Conservation (phyloP, 2,888 invertebrate genomes). For the Ectropis crepuscularia region DNA sequence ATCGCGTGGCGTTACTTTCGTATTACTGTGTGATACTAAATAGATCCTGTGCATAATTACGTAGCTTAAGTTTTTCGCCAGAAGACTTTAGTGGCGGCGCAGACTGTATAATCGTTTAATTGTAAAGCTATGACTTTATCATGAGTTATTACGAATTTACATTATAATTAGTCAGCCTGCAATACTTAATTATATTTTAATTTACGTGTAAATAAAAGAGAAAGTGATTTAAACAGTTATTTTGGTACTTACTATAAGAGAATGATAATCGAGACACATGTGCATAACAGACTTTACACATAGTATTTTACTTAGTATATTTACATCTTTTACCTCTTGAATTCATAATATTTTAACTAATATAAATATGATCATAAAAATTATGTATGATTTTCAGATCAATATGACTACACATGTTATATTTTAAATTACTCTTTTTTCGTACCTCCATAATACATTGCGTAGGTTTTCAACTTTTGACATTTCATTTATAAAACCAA, state of each 20-base stretch:
- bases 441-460: too few relatives aligned
- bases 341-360: background rate
- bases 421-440: too few relatives aligned
- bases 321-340: background rate
- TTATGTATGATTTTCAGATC: too few relatives aligned
- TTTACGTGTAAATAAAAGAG: conserved; percentile 54
- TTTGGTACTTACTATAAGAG: conserved; percentile 47
- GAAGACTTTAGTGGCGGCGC: too few relatives aligned
- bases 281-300: conserved; percentile 10
- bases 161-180: conserved; percentile 57
- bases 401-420: too few relatives aligned
- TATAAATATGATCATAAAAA: too few relatives aligned
- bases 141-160: conserved; percentile 70
- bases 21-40: too few relatives aligned
- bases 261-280: conserved; percentile 51
- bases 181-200: conserved; percentile 49
- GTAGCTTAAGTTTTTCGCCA: too few relatives aligned
- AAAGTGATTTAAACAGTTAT: conserved; percentile 50
- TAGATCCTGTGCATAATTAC: too few relatives aligned
- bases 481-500: too few relatives aligned
- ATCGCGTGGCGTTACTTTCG: too few relatives aligned
- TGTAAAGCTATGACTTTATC: conserved; percentile 47
- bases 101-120: background rate
- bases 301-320: background rate
- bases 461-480: too few relatives aligned